Base-by-base conservation (phyloP, 2,888 invertebrate species). In the Candidula unifasciata region DNA sequence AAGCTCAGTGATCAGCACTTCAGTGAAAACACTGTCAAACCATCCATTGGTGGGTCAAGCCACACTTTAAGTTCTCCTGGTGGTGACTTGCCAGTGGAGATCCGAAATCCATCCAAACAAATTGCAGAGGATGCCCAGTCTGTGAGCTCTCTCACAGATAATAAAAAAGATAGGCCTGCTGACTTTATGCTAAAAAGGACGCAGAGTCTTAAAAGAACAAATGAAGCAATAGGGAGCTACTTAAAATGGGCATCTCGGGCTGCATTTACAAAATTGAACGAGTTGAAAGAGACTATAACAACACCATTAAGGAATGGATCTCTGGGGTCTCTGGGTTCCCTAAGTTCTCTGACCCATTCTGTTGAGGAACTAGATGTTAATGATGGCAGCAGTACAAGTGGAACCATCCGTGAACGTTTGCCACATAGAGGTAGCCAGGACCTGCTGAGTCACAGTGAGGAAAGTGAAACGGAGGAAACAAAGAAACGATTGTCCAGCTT, bases 231-330 rank as follows among this genome's bases (percentile, higher is more conserved):
- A 66, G 91, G 90, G 85, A 91, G 91, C 54, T 89, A 91, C 83
- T 88, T 91, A 69, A 91, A 90, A 86, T 89, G 87, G 84, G 91
- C 90, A n/a, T 88, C 91, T n/a, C 89, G 90, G 13, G 90, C 90
- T 79, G 89, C 91, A 21, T 90, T 90, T 33, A 90, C 82, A 73
- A 92, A 92, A 86, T 88, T 93, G 30, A 90, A 89, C 82, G 93
- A 93, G 86, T 86, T 93, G n/a, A 93, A 93, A 85, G 90, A 91
- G 86, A 91, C 92, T n/a, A 92, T 93, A 88, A 86, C 89, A 0
- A 91, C 92, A 0, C 91, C 92, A 0, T 89, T 90, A 68, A 90
- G 89, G 80, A 86, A 87, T 73, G 92, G 90, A 10, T 84, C 87
- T 30, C 44, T 85, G 35, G 85, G 85, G 6, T 91, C 91, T 27